phyloP scores from a whole-genome alignment of 2,888 invertebrate species.

The Nephrotoma guestfalica region DNA sequence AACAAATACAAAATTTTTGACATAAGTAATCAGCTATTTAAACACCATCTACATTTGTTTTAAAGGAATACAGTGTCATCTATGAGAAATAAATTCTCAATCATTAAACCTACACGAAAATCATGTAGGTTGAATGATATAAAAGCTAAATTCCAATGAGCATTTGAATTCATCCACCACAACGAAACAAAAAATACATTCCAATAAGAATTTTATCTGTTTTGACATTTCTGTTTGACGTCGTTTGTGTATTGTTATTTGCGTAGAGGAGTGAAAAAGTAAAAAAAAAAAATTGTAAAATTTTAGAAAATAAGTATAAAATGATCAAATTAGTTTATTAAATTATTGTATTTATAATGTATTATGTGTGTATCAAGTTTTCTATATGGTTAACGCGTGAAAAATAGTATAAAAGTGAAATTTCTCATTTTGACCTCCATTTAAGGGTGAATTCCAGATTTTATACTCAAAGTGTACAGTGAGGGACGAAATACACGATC shows the following conservation, averaged over 20 bases:
- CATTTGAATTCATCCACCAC: background rate
- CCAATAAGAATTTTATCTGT: background rate
- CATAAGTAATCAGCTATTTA: too few relatives aligned
- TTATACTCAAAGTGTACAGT: background rate
- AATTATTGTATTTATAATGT: background rate
- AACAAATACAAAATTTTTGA: too few relatives aligned
- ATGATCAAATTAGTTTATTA: background rate
- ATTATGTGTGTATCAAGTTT: background rate
- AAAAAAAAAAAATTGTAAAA: background rate
- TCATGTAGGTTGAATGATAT: too few relatives aligned
- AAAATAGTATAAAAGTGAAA: background rate
- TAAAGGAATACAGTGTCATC: background rate
- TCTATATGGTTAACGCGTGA: background rate
- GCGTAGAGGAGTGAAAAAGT: background rate
- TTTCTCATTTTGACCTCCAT: conserved; percentile 5
- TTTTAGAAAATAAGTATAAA: background rate
- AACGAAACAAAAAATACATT: background rate
- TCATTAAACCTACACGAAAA: background rate
- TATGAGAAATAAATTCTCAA: background rate
- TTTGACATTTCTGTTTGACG: background rate
- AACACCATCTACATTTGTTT: too few relatives aligned
- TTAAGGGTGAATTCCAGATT: conserved; percentile 2
- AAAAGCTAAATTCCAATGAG: background rate
- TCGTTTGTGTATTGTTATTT: conserved; percentile 3
- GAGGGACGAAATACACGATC: background rate